Evolutionary conservation across 1,140 invertebrate species (phyloP), one percentile per base, ranked within the genome.

Genomic region (Nymphalis io): DNA sequence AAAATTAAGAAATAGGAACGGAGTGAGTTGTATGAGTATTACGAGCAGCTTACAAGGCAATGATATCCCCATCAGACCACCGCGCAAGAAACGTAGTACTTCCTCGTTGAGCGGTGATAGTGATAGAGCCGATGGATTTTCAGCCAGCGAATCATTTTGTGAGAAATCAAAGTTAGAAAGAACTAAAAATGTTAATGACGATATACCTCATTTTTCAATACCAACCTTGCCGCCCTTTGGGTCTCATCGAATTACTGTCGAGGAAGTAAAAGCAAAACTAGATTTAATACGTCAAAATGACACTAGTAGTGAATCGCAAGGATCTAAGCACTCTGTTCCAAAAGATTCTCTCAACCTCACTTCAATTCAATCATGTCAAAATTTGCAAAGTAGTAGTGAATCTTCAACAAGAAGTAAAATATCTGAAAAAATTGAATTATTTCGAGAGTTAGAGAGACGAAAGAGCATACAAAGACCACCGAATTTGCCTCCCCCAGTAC

Each of bases 11-110:
- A 96, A 93, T 78, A 93, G 87, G 72, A 96, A 96, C 71, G 96
- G 96, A 15, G 92, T 95, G 11, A 95, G 94, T 64, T 95, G 95
- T 78, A 93, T 95, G 66, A 95, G 95, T 83, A 91, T 95, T 46
- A 93, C 94, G 0, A 94, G 93, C 79, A 94, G 93, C 82, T 82
- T 91, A 57, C 87, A 88, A 6, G 84, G 84, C 3, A 83, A 74
- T 89, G 92, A 90, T 68, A 89, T 74, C 3, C 93, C 93, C 21
- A 88, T 94, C 1, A 83, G 93, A 78, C 94, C 93, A 2, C 93
- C 93, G 0, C 91, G 94, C 60, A 94, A 93, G 80, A 91, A 94
- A 69, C 90, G 93, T 62, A 93, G 93, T 16, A 92, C 90, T 38
- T 94, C 93, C 68, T 94, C 94, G 2, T 70, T 93, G 6, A 93